These are phyloP conservation scores for Nasonia giraulti DNA, from an alignment of 1,140 invertebrate species.

Conservation along the genomic window DNA sequence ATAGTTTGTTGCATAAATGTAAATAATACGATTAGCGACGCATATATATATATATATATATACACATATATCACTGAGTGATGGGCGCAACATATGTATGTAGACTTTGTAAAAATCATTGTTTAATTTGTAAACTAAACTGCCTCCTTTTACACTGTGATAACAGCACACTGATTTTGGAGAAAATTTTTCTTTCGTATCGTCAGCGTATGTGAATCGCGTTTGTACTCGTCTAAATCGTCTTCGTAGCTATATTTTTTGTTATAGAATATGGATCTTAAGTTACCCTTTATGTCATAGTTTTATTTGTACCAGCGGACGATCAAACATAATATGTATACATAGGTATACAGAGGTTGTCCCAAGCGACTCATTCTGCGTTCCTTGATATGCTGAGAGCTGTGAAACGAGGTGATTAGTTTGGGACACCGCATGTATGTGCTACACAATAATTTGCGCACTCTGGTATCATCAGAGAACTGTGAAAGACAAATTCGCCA, in stretches of 20 bases:
- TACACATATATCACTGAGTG: no score
- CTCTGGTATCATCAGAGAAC: no score
- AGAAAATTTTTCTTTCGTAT: neutral
- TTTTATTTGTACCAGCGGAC: neutral
- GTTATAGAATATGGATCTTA: no score
- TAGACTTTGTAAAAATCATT: conserved; percentile 24
- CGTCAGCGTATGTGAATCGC: neutral
- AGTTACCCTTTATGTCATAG: neutral
- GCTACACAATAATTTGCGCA: no score
- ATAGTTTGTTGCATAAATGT: conserved; percentile 29
- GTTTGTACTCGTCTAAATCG: neutral
- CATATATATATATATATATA: neutral
- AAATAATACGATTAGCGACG: conserved; percentile 21
- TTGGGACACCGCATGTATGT: no score
- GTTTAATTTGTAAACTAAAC: conserved; percentile 16
- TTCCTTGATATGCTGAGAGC: no score
- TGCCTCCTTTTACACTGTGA: neutral
- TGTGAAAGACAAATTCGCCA: no score
- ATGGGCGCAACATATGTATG: neutral
- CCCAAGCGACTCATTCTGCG: no score
- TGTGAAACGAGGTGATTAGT: no score
- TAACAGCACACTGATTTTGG: neutral
- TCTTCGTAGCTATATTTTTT: no score
- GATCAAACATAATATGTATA: neutral
- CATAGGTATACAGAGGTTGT: no score